Base-by-base conservation (phyloP, 2,113 vertebrate genomes). In the Epinephelus cyanopodus region DNA sequence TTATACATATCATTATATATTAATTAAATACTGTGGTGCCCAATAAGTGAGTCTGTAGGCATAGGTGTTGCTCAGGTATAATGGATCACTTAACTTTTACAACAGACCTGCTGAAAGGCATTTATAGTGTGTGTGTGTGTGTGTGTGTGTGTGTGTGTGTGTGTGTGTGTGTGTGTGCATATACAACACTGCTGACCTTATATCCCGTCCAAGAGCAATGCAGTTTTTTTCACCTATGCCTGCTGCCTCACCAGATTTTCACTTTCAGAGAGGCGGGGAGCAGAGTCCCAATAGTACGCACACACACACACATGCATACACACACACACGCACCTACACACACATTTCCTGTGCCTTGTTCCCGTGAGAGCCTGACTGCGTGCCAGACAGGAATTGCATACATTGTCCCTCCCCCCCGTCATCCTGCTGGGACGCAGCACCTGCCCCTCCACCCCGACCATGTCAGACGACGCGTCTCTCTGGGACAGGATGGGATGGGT, bases 301-400 rank as follows among this genome's bases (percentile, higher is more conserved):
- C 75, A 68, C 62, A 69, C 72, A 54, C 53, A 75, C 50, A 69
- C 52, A 60, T 62, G 70, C 72, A 63, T 74, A 71, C 67, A 72
- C 77, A 71, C 73, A 64, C 61, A 77, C 45, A 47, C 48, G 42
- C 64, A 68, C 71, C 65, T 66, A 37, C 63, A 68, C 74, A 74
- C 42, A 45, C 42, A 45, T 45, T 93, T 92, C 92, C 90, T 92
- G 87, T 77, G 79, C 68, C 79, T 77, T 69, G 66, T 93, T 94
- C 94, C 92, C 77, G 42, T 92, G 90, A 94, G 92, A 95, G 84
- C 76, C 61, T 90, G 89, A 91, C 85, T 64, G 54, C 66, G 69
- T 91, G 91, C 93, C 93, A 95, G 85, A 92, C 87, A 94, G 93
- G 93, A 94, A 94, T 87, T 86, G 79, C 87, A 91, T 87, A 87